These are phyloP conservation scores for Meiosimyza decipiens DNA, from an alignment of 2,888 invertebrate genomes.

Conservation along the genomic window DNA sequence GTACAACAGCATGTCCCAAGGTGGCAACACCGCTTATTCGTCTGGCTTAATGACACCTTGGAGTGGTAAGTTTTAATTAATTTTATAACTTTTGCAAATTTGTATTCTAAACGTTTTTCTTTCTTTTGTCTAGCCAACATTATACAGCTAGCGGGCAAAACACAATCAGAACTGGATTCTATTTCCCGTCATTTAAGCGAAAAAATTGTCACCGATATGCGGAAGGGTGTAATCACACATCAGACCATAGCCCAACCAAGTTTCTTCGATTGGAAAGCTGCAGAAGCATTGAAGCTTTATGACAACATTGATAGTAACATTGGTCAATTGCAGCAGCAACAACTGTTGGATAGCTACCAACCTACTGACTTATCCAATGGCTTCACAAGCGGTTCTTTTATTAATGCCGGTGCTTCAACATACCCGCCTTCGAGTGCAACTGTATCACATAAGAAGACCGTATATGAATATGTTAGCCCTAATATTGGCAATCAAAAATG, in stretches of 20 bases:
- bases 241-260: constrained; percentile 58
- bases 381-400: constrained; percentile 40
- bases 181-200: constrained; percentile 52
- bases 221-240: constrained; percentile 56
- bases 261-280: constrained; percentile 63
- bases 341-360: constrained; percentile 50
- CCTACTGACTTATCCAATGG: constrained; percentile 54
- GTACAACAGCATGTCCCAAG: constrained; percentile 57
- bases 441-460: constrained; percentile 47
- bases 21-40: constrained; percentile 43
- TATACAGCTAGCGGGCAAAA: constrained; percentile 59
- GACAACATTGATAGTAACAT: constrained; percentile 43
- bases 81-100: background rate
- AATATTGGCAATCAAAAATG: constrained; percentile 46
- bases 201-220: constrained; percentile 60
- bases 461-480: constrained; percentile 57
- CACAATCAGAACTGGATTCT: constrained; percentile 55
- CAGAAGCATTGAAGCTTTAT: constrained; percentile 52
- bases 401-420: constrained; percentile 33
- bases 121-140: constrained; percentile 50
- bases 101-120: background rate
- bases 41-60: constrained; percentile 47
- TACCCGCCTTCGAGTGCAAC: constrained; percentile 41
- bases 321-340: constrained; percentile 42
- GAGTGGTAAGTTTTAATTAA: constrained; percentile 53